These are phyloP conservation scores for Menidia menidia DNA, from an alignment of 2,797 vertebrate species.

Conservation along the genomic window DNA sequence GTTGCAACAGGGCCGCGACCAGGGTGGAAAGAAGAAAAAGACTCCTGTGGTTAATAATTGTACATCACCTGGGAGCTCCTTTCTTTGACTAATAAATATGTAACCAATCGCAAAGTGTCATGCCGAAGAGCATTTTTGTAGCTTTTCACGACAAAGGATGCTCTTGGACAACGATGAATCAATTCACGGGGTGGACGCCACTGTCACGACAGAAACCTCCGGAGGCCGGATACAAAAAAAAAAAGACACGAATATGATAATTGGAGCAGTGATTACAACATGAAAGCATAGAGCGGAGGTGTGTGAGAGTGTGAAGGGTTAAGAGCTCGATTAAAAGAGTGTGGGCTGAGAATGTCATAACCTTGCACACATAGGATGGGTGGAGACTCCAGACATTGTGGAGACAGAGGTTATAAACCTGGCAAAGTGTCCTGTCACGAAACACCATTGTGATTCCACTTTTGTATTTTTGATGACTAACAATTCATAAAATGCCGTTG, in stretches of 20 bases:
- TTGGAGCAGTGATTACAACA: slow-evolving; percentile 48
- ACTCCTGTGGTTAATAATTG: slow-evolving; percentile 66
- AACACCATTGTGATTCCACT: slow-evolving; percentile 40
- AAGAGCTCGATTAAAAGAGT: slow-evolving; percentile 53
- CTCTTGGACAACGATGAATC: background rate
- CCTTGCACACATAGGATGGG: slow-evolving; percentile 69
- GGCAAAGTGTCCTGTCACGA: slow-evolving; percentile 49
- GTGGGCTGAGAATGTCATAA: slow-evolving; percentile 68
- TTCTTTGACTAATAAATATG: slow-evolving; percentile 38
- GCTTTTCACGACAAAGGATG: slow-evolving; percentile 2
- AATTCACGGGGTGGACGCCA: slow-evolving; percentile 20
- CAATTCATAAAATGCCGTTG: slow-evolving; percentile 35
- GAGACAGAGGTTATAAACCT: slow-evolving; percentile 76
- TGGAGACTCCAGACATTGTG: slow-evolving; percentile 76
- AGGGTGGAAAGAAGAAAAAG: background rate
- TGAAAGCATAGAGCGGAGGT: slow-evolving; percentile 30
- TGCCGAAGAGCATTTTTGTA: background rate
- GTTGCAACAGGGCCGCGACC: slow-evolving; percentile 43
- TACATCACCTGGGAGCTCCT: slow-evolving; percentile 23
- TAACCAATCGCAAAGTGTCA: slow-evolving; percentile 15
- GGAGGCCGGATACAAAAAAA: slow-evolving; percentile 15
- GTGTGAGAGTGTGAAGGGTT: slow-evolving; percentile 36
- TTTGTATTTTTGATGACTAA: slow-evolving; percentile 54
- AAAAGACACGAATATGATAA: slow-evolving; percentile 53
- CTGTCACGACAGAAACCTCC: slow-evolving; percentile 27